A percentile compares a stretch with the other conserved stretches of the same genome.
Evolutionary conservation across 2,113 vertebrate species (phyloP).

Genomic region (Corythaeola cristata): DNA sequence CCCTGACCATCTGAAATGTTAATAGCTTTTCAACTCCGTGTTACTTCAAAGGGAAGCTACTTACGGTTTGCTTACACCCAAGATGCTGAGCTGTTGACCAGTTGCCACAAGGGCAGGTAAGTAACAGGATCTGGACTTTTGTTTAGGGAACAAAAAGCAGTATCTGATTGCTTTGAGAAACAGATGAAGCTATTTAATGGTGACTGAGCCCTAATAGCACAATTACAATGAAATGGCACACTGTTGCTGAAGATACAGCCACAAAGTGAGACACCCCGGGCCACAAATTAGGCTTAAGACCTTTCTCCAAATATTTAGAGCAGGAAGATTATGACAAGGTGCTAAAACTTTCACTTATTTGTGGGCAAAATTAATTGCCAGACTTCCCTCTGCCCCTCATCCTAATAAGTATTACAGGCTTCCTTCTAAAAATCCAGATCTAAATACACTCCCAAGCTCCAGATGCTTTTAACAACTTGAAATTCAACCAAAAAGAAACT

Average conservation of each 20-base stretch:
- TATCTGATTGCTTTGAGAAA: slow-evolving; percentile 10
- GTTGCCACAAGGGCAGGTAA: slow-evolving; percentile 4
- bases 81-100: background rate
- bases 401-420: background rate
- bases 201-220: background rate
- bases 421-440: background rate
- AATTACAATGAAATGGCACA: background rate
- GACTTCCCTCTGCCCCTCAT: background rate
- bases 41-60: background rate
- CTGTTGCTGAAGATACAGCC: background rate
- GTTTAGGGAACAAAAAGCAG: slow-evolving; percentile 16
- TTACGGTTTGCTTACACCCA: background rate
- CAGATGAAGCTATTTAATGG: background rate
- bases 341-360: background rate
- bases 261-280: background rate
- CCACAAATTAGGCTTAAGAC: background rate
- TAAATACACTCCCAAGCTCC: background rate
- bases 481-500: background rate
- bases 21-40: background rate
- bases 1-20: background rate
- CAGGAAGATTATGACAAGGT: background rate
- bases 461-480: background rate
- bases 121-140: slow-evolving; percentile 41
- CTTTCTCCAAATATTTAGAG: background rate
- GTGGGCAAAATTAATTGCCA: background rate